A percentile compares a stretch with the other conserved stretches of the same genome.
Conservation (phyloP, 2,888 invertebrate species). For the Gymnocheta viridis region DNA sequence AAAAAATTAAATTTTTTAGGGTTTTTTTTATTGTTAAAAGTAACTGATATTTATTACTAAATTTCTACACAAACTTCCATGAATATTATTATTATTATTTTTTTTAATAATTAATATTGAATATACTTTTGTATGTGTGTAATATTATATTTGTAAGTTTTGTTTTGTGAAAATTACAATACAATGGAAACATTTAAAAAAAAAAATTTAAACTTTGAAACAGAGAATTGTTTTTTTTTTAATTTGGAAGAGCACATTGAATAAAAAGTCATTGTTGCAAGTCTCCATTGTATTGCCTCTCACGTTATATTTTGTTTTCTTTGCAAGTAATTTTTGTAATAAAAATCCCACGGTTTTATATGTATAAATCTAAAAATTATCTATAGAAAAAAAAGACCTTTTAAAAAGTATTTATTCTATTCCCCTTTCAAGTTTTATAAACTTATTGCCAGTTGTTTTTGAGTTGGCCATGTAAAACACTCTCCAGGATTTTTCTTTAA, state of each 20-base stretch:
- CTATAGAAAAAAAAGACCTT: neutral
- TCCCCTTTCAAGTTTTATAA: no score
- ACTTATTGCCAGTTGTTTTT: no score
- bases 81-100: slow-evolving; percentile 23
- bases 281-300: neutral
- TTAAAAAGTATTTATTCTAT: neutral
- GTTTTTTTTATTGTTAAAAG: slow-evolving; percentile 63
- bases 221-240: neutral
- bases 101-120: slow-evolving; percentile 40
- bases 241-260: neutral
- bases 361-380: slow-evolving; percentile 32
- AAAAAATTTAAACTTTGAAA: neutral
- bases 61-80: slow-evolving; percentile 66
- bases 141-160: slow-evolving; percentile 51
- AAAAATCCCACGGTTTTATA: slow-evolving; percentile 15
- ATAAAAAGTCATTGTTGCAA: neutral
- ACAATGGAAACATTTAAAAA: neutral
- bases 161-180: slow-evolving; percentile 31
- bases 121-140: slow-evolving; percentile 68
- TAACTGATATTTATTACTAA: slow-evolving; percentile 66
- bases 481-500: neutral
- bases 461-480: neutral
- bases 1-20: slow-evolving; percentile 63
- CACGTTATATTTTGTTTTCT: neutral
- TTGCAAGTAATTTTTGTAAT: neutral